Conservation (phyloP, 2,888 invertebrate genomes). For the Xylota segnis region DNA sequence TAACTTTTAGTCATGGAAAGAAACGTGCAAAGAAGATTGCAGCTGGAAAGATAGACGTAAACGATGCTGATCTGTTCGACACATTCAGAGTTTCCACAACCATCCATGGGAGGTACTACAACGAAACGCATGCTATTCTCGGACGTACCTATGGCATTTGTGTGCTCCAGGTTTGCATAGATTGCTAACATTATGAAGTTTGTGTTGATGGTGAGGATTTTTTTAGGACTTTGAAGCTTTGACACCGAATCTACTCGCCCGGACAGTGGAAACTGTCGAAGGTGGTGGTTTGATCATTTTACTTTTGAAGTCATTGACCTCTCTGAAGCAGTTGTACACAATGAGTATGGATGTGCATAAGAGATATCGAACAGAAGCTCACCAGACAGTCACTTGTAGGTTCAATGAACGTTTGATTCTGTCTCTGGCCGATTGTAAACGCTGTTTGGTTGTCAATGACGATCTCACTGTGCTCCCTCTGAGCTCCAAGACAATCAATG, state of each 20-base stretch:
- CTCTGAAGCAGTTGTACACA: constrained; percentile 96
- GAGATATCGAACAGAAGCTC: constrained; percentile 95
- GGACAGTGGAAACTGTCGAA: constrained; percentile 99
- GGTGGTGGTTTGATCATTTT: constrained; percentile 97
- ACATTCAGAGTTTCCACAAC: constrained; percentile 97
- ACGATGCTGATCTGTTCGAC: constrained; percentile 98
- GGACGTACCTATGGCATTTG: constrained; percentile 99
- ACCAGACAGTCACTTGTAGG: constrained; percentile 94
- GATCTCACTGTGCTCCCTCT: constrained; percentile 95
- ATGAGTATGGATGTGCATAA: constrained; percentile 99
- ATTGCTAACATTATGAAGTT: background rate
- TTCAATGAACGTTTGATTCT: constrained; percentile 98
- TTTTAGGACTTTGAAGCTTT: constrained; percentile 96
- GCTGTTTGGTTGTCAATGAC: constrained; percentile 97
- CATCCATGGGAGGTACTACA: constrained; percentile 98
- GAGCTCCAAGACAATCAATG: constrained; percentile 93
- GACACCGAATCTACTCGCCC: constrained; percentile 97
- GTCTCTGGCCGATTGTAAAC: constrained; percentile 93
- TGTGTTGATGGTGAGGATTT: background rate
- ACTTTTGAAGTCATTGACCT: constrained; percentile 92
- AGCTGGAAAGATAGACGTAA: constrained; percentile 93
- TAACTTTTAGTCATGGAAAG: constrained; percentile 90
- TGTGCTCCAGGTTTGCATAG: constrained; percentile 90
- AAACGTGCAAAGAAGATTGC: constrained; percentile 97
- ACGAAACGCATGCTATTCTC: constrained; percentile 98